phyloP scores from a whole-genome alignment of 2,888 invertebrate genomes.

The Sinhomidia bicolor region DNA sequence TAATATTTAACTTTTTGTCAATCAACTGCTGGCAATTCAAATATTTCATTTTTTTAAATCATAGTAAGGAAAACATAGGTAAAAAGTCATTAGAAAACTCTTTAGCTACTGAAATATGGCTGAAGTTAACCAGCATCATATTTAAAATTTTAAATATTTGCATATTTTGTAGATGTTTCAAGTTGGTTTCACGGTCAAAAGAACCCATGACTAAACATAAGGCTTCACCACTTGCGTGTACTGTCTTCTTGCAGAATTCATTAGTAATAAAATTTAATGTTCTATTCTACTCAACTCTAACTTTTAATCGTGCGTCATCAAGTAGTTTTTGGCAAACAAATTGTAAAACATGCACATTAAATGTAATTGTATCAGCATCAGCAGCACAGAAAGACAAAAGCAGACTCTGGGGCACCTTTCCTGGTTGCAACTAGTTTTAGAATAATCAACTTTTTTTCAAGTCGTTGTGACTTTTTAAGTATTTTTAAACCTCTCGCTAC shows the following conservation, averaged over 20 bases:
- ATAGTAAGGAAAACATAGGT: too few species aligned
- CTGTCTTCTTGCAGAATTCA: background rate
- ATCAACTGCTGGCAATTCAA: too few species aligned
- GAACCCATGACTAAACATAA: too few species aligned
- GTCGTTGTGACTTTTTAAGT: background rate
- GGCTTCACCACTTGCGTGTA: too few species aligned
- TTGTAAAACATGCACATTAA: background rate
- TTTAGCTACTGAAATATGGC: too few species aligned
- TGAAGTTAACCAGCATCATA: too few species aligned
- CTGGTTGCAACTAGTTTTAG: background rate
- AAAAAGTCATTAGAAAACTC: too few species aligned
- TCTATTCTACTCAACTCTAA: background rate
- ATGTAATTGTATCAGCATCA: background rate
- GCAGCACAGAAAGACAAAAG: slow-evolving; percentile 4
- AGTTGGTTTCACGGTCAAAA: too few species aligned
- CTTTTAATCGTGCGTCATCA: background rate
- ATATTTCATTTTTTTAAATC: too few species aligned
- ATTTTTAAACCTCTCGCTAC: background rate
- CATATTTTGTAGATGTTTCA: too few species aligned
- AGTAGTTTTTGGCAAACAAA: background rate
- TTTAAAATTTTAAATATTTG: too few species aligned
- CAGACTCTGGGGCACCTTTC: slow-evolving; percentile 52
- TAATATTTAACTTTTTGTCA: too few species aligned
- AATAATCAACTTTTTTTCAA: background rate
- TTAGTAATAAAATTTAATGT: background rate